phyloP scores from a whole-genome alignment of 2,888 invertebrate genomes.

The Pterostichus niger region DNA sequence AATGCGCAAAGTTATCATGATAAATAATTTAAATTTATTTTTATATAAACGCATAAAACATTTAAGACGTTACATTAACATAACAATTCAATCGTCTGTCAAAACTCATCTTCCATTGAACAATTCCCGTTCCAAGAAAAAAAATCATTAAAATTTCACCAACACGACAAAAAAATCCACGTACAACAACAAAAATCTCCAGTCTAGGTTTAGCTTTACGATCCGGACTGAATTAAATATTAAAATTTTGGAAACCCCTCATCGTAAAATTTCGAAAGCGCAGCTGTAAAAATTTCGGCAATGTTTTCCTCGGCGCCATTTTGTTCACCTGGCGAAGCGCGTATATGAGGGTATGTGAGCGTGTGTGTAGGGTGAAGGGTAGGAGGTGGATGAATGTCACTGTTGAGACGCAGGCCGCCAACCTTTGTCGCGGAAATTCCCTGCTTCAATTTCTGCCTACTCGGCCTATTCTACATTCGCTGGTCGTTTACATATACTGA shows the following conservation, averaged over 20 bases:
- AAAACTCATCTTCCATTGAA: slow-evolving; percentile 5
- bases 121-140: slow-evolving; percentile 29
- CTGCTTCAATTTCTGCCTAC: slow-evolving; percentile 52
- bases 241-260: slow-evolving; percentile 50
- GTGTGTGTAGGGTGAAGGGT: not conserved
- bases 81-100: not conserved
- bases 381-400: slow-evolving; percentile 31
- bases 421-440: slow-evolving; percentile 48
- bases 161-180: slow-evolving; percentile 44
- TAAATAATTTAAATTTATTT: too few species aligned
- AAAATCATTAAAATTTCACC: slow-evolving; percentile 43
- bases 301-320: slow-evolving; percentile 35
- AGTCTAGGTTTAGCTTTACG: slow-evolving; percentile 29
- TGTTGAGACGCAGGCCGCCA: slow-evolving; percentile 28
- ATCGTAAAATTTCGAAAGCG: slow-evolving; percentile 59
- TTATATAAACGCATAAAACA: not conserved
- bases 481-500: slow-evolving; percentile 47
- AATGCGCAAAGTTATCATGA: too few species aligned
- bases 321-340: slow-evolving; percentile 50
- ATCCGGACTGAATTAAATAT: slow-evolving; percentile 46
- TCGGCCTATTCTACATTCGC: slow-evolving; percentile 35
- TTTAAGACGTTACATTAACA: not conserved
- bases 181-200: slow-evolving; percentile 48
- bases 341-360: not conserved
- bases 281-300: slow-evolving; percentile 52